Evolutionary conservation across 2,113 vertebrate species (phyloP), one percentile per base, ranked within the genome.

Genomic region (Heterochromis multidens): DNA sequence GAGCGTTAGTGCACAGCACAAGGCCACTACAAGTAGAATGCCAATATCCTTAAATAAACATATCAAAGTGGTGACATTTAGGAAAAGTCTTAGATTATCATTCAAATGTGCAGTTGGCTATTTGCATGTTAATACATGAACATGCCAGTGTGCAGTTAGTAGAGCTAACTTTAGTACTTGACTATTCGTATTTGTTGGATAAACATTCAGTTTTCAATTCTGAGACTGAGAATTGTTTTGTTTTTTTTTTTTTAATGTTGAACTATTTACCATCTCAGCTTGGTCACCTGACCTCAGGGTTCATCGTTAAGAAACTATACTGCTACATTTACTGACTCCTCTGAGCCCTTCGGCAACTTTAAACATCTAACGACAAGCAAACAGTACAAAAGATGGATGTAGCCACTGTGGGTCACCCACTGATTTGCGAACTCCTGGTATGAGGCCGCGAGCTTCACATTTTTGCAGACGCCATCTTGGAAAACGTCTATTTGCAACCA

Each of bases 41-140:
- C 35, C 35, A 65, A 46, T 14, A 70, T 46, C 65, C 3, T 12
- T 46, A 70, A 46, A 17, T 70, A 65, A 65, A 21, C 35, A 65
- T 12, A 0, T 40, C 21, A 3, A 23, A 37, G 23, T 46, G 37
- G 14, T 43, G n/a, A 1, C 0, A 67, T 6, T 67, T 33, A 33
- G 35, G n/a, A 27, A 35, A 21, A 40, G 21, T 65, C 14, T 3
- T 67, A 2, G 2, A 67, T 67, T 46, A 43, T 67, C 43, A 67
- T n/a, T 67, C n/a, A 67, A 43, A 43, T 0, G 0, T 40, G 35
- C 37, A 70, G 37, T 17, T 67, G 25, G 0, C 14, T 4, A 27
- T 70, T 46, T 27, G 25, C 37, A 70, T 46, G 2, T 27, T 8
- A 9, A 70, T 27, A 70, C 63, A 70, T 70, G 3, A 70, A 46